A percentile compares a stretch with the other conserved stretches of the same genome.
Conservation (phyloP, 1,140 invertebrate genomes). For the Schmidtea mediterranea region DNA sequence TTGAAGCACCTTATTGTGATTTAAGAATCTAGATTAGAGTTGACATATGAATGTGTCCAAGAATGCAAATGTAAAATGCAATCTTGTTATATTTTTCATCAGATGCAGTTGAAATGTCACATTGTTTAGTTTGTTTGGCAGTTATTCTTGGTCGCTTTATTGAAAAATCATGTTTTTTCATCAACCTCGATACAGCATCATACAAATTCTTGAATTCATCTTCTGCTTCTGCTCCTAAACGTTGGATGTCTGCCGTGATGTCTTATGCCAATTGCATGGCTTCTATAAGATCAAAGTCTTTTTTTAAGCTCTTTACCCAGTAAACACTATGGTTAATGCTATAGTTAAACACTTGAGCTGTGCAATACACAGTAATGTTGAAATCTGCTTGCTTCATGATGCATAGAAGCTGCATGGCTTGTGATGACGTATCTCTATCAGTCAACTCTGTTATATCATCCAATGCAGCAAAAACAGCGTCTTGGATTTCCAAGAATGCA, state of each 20-base stretch:
- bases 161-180: neutral
- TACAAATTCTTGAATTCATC: too few species aligned
- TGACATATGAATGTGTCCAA: too few species aligned
- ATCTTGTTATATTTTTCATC: constrained; percentile 6
- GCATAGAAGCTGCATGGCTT: constrained; percentile 2
- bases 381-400: constrained; percentile 4
- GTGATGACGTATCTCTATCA: constrained; percentile 2
- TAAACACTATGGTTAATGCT: too few species aligned
- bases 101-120: neutral
- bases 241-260: neutral
- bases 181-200: neutral
- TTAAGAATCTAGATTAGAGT: too few species aligned
- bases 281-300: constrained; percentile 5
- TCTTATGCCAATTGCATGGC: neutral
- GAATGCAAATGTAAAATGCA: neutral
- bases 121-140: constrained; percentile 3
- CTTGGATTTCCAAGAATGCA: constrained; percentile 3
- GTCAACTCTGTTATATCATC: constrained; percentile 1
- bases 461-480: constrained; percentile 5
- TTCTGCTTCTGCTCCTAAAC: too few species aligned
- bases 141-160: constrained; percentile 6
- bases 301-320: constrained; percentile 5
- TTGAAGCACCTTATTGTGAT: too few species aligned
- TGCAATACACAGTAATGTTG: neutral
- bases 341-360: constrained; percentile 5